Conservation (phyloP, 2,888 invertebrate species). For the Tipula confusa region DNA sequence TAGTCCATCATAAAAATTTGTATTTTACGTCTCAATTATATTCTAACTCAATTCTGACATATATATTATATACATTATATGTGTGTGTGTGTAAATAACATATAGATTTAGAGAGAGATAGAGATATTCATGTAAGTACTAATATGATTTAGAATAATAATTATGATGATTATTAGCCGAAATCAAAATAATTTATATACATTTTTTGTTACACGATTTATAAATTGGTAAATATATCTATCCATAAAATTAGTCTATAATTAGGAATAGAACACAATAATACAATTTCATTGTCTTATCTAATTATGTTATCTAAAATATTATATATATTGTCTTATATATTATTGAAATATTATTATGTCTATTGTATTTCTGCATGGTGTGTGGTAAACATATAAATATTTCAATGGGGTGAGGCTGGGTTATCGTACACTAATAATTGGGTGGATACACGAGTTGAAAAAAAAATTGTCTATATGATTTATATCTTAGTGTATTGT, state of each 20-base stretch:
- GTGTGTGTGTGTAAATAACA: too few relatives aligned
- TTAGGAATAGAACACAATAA: background rate
- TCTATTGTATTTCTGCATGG: background rate
- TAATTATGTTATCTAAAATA: slow-evolving; percentile 4
- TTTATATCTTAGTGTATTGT: background rate
- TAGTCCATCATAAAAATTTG: background rate
- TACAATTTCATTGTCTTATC: slow-evolving; percentile 17
- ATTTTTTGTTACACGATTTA: background rate
- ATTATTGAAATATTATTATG: slow-evolving; percentile 1
- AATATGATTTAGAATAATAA: background rate
- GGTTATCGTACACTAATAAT: background rate
- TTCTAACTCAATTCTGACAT: background rate
- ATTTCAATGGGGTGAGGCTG: background rate
- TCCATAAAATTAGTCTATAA: background rate
- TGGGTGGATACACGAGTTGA: background rate
- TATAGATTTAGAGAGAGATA: too few relatives aligned
- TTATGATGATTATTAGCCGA: background rate
- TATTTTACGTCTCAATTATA: background rate
- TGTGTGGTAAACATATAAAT: background rate
- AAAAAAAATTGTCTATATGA: background rate
- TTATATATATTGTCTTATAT: slow-evolving; percentile 1
- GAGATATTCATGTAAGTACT: too few relatives aligned
- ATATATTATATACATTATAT: too few relatives aligned
- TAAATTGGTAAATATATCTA: background rate
- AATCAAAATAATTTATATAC: too few relatives aligned